These are phyloP conservation scores for Odontothrips loti DNA, from an alignment of 2,888 invertebrate species.

Conservation along the genomic window DNA sequence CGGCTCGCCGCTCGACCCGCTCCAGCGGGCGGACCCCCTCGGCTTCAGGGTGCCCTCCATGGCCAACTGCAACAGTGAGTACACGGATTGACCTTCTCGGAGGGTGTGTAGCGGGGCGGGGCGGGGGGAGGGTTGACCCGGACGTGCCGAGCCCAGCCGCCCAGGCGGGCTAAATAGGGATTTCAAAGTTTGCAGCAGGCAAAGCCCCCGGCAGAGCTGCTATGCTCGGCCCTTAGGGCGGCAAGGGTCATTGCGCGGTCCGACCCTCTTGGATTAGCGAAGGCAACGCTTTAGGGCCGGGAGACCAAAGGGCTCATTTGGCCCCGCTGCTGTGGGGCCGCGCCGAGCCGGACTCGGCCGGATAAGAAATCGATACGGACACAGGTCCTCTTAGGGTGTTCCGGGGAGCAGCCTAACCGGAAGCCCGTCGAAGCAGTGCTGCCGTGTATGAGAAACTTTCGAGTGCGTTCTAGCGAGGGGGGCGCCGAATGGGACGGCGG, in stretches of 20 bases:
- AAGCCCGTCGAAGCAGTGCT: background rate
- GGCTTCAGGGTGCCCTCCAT: constrained; percentile 81
- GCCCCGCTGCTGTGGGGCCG: background rate
- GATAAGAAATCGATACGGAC: background rate
- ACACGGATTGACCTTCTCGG: constrained; percentile 38
- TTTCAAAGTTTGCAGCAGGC: constrained; percentile 23
- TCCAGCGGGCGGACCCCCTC: constrained; percentile 68
- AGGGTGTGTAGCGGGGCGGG: constrained; percentile 29
- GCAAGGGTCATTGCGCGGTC: background rate
- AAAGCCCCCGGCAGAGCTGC: background rate
- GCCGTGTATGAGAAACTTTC: background rate
- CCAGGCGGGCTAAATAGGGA: constrained; percentile 11
- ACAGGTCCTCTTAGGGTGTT: background rate
- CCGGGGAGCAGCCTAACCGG: background rate
- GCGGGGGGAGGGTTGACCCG: background rate
- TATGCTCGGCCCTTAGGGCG: too few species aligned
- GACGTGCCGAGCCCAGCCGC: too few species aligned
- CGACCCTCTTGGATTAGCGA: constrained; percentile 13
- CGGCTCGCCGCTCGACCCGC: constrained; percentile 46
- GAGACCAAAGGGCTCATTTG: background rate
- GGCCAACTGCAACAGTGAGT: constrained; percentile 87
- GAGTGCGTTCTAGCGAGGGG: background rate
- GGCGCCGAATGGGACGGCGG: background rate
- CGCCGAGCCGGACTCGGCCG: background rate
- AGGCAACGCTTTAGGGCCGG: background rate